Percentiles rank a stretch among this genome's conserved stretches.
phyloP scores from a whole-genome alignment of 2,888 invertebrate genomes.

The Lochmaea crataegi region DNA sequence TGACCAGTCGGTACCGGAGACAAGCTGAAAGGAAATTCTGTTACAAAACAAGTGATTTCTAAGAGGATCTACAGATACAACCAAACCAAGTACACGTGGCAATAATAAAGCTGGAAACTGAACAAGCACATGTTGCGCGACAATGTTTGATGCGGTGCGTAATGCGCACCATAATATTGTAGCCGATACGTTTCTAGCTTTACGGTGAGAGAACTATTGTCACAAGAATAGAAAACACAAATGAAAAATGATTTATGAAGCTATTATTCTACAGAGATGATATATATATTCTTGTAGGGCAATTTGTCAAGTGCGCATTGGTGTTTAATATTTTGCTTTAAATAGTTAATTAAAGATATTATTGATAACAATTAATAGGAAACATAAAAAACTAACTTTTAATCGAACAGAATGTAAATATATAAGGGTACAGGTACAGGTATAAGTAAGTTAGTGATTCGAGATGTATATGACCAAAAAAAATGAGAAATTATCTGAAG shows the following conservation, averaged over 20 bases:
- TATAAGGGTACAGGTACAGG: too few species aligned
- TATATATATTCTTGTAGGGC: not conserved
- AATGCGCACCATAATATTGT: too few species aligned
- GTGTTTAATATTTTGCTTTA: not conserved
- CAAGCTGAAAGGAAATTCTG: conserved; percentile 60
- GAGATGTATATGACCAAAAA: too few species aligned
- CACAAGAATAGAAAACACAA: not conserved
- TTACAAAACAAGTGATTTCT: not conserved
- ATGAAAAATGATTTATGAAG: not conserved
- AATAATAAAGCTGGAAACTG: not conserved
- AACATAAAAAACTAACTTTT: not conserved
- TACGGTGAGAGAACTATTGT: not conserved
- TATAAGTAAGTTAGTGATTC: too few species aligned
- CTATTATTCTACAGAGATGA: not conserved
- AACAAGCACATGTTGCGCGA: too few species aligned
- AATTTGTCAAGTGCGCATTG: conserved; percentile 4
- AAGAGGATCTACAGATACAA: not conserved
- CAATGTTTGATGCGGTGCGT: too few species aligned
- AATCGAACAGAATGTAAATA: too few species aligned
- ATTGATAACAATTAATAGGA: not conserved
- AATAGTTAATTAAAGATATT: not conserved
- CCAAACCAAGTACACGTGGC: not conserved
- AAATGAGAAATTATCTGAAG: too few species aligned
- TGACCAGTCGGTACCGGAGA: conserved; percentile 80
- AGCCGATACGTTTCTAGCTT: too few species aligned